These are phyloP conservation scores for Amblyteles armatorius DNA, from an alignment of 2,888 invertebrate genomes.

Conservation along the genomic window DNA sequence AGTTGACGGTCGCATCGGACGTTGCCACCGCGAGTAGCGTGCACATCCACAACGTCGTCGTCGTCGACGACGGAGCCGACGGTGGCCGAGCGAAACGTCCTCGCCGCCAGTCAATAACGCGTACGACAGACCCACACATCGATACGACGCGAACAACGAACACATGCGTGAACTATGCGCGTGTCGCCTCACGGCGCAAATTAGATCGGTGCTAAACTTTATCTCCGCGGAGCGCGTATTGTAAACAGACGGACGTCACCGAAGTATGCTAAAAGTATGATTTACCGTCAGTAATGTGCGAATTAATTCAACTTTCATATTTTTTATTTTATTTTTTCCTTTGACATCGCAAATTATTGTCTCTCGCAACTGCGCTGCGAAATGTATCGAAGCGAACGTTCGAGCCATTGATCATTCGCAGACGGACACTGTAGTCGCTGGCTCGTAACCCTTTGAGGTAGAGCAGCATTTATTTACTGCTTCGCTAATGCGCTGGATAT, in stretches of 20 bases:
- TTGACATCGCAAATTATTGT: neutral
- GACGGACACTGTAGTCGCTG: neutral
- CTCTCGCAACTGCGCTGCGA: constrained; percentile 1
- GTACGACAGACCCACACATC: constrained; percentile 14
- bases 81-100: constrained; percentile 34
- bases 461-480: neutral
- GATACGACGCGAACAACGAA: neutral
- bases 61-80: constrained; percentile 9
- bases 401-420: constrained; percentile 1
- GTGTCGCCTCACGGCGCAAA: constrained; percentile 19
- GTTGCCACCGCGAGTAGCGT: constrained; percentile 73
- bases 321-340: neutral
- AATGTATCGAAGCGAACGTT: neutral
- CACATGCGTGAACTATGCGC: constrained; percentile 4
- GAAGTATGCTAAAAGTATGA: constrained; percentile 15
- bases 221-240: constrained; percentile 35
- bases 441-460: neutral
- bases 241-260: neutral
- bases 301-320: constrained; percentile 1
- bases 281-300: neutral
- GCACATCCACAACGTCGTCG: constrained; percentile 17
- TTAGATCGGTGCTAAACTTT: constrained; percentile 52
- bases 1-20: constrained; percentile 78
- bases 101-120: constrained; percentile 52
- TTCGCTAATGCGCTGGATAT: neutral